These are phyloP conservation scores for Serilophus lunatus DNA, from an alignment of 2,113 vertebrate genomes.

Conservation along the genomic window DNA sequence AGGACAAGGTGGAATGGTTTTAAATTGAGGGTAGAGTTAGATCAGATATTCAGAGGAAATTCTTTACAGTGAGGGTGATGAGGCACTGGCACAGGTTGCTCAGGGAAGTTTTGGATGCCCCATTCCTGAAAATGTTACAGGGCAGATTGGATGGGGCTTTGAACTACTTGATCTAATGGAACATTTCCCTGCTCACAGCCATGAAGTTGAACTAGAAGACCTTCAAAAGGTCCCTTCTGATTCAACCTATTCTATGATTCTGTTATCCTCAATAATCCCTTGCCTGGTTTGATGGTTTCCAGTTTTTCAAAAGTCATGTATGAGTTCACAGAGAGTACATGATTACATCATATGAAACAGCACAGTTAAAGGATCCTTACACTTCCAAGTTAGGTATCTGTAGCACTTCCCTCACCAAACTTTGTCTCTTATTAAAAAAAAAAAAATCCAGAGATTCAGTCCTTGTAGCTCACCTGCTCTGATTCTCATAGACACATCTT, in stretches of 20 bases:
- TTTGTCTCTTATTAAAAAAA: neutral
- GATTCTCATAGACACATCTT: neutral
- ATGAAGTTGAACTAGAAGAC: neutral
- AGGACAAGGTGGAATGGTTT: neutral
- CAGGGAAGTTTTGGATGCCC: neutral
- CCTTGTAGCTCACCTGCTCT: neutral
- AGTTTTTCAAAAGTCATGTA: neutral
- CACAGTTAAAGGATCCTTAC: neutral
- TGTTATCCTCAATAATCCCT: neutral
- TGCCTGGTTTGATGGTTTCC: neutral
- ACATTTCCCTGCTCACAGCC: neutral
- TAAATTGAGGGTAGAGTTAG: neutral
- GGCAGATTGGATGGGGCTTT: neutral
- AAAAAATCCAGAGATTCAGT: neutral
- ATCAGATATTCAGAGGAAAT: neutral
- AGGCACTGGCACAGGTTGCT: neutral
- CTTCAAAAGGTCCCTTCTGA: rapidly evolving
- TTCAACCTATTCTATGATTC: neutral
- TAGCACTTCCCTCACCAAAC: neutral
- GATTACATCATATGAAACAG: neutral
- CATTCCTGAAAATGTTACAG: neutral
- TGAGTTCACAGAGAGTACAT: neutral
- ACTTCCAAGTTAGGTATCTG: neutral
- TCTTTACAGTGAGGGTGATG: neutral
- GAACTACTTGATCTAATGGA: neutral